A percentile compares a stretch with the other conserved stretches of the same genome.
Conservation (phyloP, 1,140 invertebrate genomes). For the Drosophila sp. region DNA sequence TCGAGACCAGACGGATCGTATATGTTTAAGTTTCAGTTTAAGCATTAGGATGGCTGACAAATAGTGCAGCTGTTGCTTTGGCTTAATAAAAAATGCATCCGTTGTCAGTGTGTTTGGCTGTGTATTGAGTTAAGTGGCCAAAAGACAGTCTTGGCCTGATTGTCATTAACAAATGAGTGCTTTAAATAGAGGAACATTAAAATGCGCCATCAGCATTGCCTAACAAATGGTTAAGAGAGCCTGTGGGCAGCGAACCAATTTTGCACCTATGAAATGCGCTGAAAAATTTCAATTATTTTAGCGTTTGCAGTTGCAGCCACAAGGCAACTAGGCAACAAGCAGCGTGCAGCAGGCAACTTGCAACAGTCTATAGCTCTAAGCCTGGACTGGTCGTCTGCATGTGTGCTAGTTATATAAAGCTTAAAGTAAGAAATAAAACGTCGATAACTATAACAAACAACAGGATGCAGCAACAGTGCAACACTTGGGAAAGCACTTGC, state of each 20-base stretch:
- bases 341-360: conserved; percentile 21
- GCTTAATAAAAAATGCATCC: conserved; percentile 23
- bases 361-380: conserved; percentile 33
- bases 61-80: conserved; percentile 24
- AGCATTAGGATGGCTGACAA: conserved; percentile 24
- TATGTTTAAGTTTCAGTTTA: conserved; percentile 15
- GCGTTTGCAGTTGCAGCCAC: conserved; percentile 27
- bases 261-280: conserved; percentile 59
- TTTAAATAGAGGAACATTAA: conserved; percentile 37
- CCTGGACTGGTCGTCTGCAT: conserved; percentile 41
- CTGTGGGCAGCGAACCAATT: conserved; percentile 43
- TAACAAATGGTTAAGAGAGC: conserved; percentile 34
- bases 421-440: conserved; percentile 78
- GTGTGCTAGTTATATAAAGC: conserved; percentile 76
- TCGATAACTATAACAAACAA: conserved; percentile 79
- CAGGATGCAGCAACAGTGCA: conserved; percentile 65
- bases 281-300: conserved; percentile 74
- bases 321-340: conserved; percentile 16
- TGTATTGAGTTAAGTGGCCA: background rate
- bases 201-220: conserved; percentile 37
- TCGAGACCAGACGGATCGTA: conserved; percentile 13
- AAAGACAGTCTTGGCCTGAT: conserved; percentile 28
- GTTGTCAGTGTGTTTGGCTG: background rate
- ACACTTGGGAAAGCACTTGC: conserved; percentile 52
- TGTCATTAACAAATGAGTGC: conserved; percentile 55